Base-by-base conservation (phyloP, 35 echinoderm and acorn worm genomes). In the Ophiothrix spiculata region DNA sequence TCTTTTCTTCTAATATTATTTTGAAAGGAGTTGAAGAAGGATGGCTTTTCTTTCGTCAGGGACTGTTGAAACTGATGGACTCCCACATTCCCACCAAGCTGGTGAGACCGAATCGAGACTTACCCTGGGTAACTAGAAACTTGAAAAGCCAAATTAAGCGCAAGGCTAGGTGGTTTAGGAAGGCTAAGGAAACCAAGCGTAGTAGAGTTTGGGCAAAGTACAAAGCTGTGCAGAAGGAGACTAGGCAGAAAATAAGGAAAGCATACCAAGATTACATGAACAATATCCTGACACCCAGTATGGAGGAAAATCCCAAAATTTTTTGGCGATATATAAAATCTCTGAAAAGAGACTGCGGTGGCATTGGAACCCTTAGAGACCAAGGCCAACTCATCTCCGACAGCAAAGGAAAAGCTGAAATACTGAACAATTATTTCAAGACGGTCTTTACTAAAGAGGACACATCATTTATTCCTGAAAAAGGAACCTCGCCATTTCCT, bases 101-200 rank as follows among this genome's bases (percentile, higher is more conserved):
- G 19, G 85, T 87, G 0, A 77, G 39, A 41, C 85, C 69, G 45
- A 41, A 17, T 39, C 13, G 75, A 40, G 39, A 87, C 33, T 45
- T 86, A 42, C 85, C 85, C 28, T 87, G 85, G 85, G 42, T 87
- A 75, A 37, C 85, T 38, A 77, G 85, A 39, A 39, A 77, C 36
- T 39, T 87, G 37, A 77, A 87, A 40, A 29, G 40, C 16, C 63
- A 86, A 76, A 78, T 86, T 19, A 35, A 39, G 37, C 11, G 33
- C 28, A 86, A 86, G 69, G 28, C 36, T 14, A 86, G 64, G 77
- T 86, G 84, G 84, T 77, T 76, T 34, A 86, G 40, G 39, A 76
- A 77, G 31, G 40, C 84, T 76, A 86, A 86, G 35, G 10, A 76
- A 77, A 36, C 0, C 10, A 78, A 78, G 42, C 25, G 38, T 35